phyloP scores from a whole-genome alignment of 2,888 invertebrate genomes.

The Spilarctia lutea region DNA sequence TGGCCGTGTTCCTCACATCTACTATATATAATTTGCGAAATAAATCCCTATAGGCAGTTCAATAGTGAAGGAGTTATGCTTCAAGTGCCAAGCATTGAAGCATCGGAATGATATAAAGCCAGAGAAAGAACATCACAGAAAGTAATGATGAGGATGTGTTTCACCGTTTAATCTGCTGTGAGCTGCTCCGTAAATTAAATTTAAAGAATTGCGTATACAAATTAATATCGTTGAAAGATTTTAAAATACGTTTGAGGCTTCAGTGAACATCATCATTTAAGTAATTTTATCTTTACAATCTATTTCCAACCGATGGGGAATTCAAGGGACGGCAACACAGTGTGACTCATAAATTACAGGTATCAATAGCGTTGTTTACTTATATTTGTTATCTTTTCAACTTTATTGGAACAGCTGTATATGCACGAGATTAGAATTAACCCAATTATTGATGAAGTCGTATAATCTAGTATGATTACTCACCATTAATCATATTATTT shows the following conservation, averaged over 20 bases:
- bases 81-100: too few species aligned
- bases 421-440: background rate
- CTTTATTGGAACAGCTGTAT: background rate
- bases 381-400: background rate
- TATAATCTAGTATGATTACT: background rate
- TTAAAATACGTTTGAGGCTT: too few species aligned
- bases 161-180: too few species aligned
- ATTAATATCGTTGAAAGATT: too few species aligned
- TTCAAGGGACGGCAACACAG: background rate
- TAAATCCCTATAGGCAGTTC: background rate
- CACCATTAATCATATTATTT: background rate
- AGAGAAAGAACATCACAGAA: background rate
- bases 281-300: too few species aligned
- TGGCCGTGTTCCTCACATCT: background rate
- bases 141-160: too few species aligned
- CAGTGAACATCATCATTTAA: too few species aligned
- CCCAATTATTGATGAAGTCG: background rate
- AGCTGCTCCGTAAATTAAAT: too few species aligned
- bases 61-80: background rate
- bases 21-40: background rate
- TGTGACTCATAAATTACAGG: background rate
- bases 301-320: background rate
- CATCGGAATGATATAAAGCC: too few species aligned
- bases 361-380: background rate
- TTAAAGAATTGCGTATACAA: too few species aligned